Evolutionary conservation across 2,888 invertebrate genomes (phyloP), one percentile per base, ranked within the genome.

Genomic region (Lasius fuliginosus): DNA sequence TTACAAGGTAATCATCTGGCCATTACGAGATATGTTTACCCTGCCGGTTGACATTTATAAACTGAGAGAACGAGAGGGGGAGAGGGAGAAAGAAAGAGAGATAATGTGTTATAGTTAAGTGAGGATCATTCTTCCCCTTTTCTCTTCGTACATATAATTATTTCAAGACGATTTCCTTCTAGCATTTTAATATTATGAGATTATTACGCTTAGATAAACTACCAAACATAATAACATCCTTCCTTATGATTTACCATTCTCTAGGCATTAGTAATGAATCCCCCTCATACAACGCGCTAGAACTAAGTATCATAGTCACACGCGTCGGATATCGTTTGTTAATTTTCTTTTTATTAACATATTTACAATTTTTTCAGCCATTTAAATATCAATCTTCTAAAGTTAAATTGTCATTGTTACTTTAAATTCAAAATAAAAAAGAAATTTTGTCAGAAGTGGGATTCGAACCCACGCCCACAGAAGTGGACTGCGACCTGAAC

Each of bases 391-490:
- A n/a, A 2, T 53, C 6, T 0, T 53, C 8, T n/a, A 53, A n/a
- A 53, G 8, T 6, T n/a, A 53, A 53, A 53, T 53, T 53, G 15
- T n/a, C n/a, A 53, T 23, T 12, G 23, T 58, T 27, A 58, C 1
- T 58, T n/a, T 3, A 58, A 58, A 4, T 23, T 58, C 1, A 23
- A 9, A 58, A 4, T 5, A 11, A 58, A 58, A 58, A 58, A 58
- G 58, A 23, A 23, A 12, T 23, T 6, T 95, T 97, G 97, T 97
- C 97, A 97, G 97, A 97, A 97, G 97, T 97, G 97, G 97, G 97
- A 97, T 97, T 97, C 97, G 97, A 97, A 97, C 97, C 97, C 97
- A 97, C 97, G 97, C 97, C 97, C 96, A 97, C 96, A 97, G 96
- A 96, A 95, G 97, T 96, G 97, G 97, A 97, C 97, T 97, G 96